Percentiles rank a stretch among this genome's conserved stretches.
These are phyloP conservation scores for Ceratotherium simum DNA, from an alignment of 2,113 vertebrate species.

Conservation along the genomic window DNA sequence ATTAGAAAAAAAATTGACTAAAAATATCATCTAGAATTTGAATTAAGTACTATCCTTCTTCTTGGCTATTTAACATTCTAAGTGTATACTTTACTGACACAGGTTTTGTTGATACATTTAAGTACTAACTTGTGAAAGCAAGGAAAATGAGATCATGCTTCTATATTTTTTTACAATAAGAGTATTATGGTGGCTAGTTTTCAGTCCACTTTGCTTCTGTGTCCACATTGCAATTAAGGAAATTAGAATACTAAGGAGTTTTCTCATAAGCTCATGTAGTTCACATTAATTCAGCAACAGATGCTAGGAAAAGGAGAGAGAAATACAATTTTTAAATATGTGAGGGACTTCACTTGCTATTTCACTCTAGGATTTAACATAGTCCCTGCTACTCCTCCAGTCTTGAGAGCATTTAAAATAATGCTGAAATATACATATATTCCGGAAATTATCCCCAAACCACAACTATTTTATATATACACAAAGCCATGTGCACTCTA, in stretches of 20 bases:
- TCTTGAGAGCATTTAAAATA: neutral
- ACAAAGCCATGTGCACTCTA: neutral
- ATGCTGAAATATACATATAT: neutral
- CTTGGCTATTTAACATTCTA: conserved; percentile 13
- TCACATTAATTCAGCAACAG: neutral
- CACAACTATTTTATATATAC: neutral
- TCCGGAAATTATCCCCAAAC: neutral
- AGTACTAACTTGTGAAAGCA: neutral
- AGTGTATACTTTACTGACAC: neutral
- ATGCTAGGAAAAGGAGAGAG: neutral
- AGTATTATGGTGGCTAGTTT: neutral
- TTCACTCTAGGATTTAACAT: neutral
- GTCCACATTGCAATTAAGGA: neutral
- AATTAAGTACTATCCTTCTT: neutral
- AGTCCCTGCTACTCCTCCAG: neutral
- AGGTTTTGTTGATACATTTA: neutral
- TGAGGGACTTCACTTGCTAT: neutral
- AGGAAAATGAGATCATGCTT: neutral
- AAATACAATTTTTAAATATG: neutral
- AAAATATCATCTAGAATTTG: conserved; percentile 40
- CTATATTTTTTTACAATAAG: neutral
- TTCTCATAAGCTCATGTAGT: neutral
- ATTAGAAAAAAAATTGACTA: neutral
- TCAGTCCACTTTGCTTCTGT: neutral
- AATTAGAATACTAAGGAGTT: neutral